Percentiles rank a stretch among this genome's conserved stretches.
These are phyloP conservation scores for Chondrilla cf. caribensis DNA, from an alignment of 37 sponge, comb jelly and placozoan genomes.

Conservation along the genomic window DNA sequence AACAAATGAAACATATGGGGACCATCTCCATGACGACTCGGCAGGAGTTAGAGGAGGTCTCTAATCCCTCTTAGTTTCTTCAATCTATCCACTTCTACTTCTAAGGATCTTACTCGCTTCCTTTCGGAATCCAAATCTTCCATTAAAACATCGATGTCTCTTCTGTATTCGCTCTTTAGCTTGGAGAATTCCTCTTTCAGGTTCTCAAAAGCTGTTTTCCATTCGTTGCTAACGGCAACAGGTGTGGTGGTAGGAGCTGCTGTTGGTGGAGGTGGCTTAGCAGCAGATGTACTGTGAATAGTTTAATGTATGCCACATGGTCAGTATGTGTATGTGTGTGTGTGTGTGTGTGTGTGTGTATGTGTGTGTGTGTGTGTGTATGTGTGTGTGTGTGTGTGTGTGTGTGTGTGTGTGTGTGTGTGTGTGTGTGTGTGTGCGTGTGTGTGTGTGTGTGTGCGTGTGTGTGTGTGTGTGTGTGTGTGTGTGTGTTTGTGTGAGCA, in stretches of 20 bases:
- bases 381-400: constrained; percentile 17
- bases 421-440: constrained; percentile 48
- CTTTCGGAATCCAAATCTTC: constrained; percentile 71
- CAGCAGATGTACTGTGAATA: neutral
- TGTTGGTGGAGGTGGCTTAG: neutral
- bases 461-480: constrained; percentile 29
- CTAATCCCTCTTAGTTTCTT: constrained; percentile 28
- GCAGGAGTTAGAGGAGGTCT: neutral
- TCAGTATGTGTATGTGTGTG: constrained; percentile 13
- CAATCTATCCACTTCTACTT: constrained; percentile 74
- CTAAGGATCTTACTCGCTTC: constrained; percentile 45
- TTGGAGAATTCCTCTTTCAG: constrained; percentile 34
- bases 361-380: constrained; percentile 30
- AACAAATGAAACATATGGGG: too few relatives aligned
- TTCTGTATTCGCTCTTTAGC: constrained; percentile 1
- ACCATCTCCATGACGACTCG: too few relatives aligned
- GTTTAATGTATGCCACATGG: neutral
- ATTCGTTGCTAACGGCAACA: neutral
- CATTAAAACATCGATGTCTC: constrained; percentile 44
- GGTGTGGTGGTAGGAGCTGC: neutral
- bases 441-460: constrained; percentile 38
- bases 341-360: constrained; percentile 47
- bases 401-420: constrained; percentile 46
- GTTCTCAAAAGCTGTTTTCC: neutral
- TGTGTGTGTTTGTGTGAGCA: too few relatives aligned